These are phyloP conservation scores for Nothocercus nigrocapillus DNA, from an alignment of 2,113 vertebrate species.

Conservation along the genomic window DNA sequence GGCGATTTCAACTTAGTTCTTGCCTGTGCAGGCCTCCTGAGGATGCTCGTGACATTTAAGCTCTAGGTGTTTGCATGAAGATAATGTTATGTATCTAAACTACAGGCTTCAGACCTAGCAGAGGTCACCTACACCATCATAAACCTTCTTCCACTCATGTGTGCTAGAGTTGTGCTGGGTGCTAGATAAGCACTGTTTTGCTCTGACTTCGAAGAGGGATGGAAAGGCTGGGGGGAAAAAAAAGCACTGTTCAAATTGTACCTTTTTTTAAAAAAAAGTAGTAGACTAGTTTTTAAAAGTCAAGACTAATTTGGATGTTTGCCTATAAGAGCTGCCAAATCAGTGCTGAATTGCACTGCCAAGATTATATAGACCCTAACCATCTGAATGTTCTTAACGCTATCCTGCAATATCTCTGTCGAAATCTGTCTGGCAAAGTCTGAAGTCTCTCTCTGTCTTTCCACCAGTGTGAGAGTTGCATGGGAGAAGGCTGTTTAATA, in stretches of 20 bases:
- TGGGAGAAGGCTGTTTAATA: not conserved
- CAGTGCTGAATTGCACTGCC: not conserved
- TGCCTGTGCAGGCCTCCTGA: not conserved
- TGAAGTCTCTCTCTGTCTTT: not conserved
- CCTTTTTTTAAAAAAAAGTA: not conserved
- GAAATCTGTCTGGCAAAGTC: not conserved
- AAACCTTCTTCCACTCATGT: not conserved
- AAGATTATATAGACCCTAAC: not conserved
- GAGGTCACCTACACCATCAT: accelerated
- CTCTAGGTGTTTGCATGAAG: not conserved
- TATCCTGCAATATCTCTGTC: not conserved
- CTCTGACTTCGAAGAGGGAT: not conserved
- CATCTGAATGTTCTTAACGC: not conserved
- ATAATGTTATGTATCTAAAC: not conserved
- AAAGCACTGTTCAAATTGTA: not conserved
- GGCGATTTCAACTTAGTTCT: not conserved
- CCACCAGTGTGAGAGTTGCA: not conserved
- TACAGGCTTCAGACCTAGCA: not conserved
- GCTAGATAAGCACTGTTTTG: not conserved
- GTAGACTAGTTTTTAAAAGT: not conserved
- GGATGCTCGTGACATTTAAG: accelerated
- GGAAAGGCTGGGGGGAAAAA: not conserved
- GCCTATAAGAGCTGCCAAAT: not conserved
- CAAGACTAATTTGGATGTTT: not conserved
- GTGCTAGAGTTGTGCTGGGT: not conserved